Evolutionary conservation across 2,797 vertebrate species (phyloP).

Genomic region (Crotalus adamanteus): DNA sequence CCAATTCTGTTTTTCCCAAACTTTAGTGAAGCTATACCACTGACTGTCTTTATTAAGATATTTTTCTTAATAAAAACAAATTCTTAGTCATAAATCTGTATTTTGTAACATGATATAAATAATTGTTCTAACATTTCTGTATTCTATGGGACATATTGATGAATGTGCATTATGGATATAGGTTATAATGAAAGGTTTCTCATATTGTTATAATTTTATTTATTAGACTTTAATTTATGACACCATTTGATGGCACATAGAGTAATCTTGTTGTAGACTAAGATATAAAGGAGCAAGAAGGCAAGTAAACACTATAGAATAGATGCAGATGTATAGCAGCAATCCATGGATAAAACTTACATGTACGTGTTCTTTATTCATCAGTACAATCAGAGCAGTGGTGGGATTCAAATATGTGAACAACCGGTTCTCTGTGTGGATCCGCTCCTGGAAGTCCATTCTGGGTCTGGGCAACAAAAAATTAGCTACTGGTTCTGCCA

Average conservation of each 20-base stretch:
- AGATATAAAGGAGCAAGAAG: not conserved
- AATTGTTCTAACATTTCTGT: not conserved
- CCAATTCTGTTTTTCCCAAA: not conserved
- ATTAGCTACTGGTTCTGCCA: too few species aligned
- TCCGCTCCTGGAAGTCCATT: too few species aligned
- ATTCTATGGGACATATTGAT: not conserved
- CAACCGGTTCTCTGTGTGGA: too few species aligned
- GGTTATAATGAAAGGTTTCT: not conserved
- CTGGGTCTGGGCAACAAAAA: too few species aligned
- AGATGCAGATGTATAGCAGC: not conserved
- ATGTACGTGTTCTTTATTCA: not conserved
- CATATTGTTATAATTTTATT: not conserved
- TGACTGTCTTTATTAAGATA: not conserved
- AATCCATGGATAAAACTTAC: not conserved
- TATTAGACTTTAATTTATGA: not conserved
- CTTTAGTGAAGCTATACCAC: not conserved
- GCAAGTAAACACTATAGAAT: not conserved
- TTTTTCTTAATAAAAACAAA: not conserved
- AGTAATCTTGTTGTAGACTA: not conserved
- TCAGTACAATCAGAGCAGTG: not conserved
- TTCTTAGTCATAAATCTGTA: not conserved
- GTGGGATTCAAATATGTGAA: too few species aligned
- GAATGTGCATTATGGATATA: not conserved
- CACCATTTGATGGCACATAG: not conserved
- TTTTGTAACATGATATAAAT: not conserved